Evolutionary conservation across 2,888 invertebrate genomes (phyloP).

Genomic region (Epinotia demarniana): DNA sequence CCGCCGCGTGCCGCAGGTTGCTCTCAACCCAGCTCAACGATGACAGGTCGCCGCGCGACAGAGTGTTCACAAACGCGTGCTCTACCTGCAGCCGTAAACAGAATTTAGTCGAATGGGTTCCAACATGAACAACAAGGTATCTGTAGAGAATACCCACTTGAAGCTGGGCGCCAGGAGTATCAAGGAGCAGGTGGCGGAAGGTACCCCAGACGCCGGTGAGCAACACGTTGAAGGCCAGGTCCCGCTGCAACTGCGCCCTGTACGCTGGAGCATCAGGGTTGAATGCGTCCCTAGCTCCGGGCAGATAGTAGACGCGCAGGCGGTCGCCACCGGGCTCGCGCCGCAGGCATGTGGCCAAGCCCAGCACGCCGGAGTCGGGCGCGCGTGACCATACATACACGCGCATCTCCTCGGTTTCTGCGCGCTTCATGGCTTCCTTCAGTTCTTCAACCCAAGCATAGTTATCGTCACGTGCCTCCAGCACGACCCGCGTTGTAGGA

Average conservation of each 20-base stretch:
- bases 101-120: background rate
- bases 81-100: conserved; percentile 85
- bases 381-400: conserved; percentile 71
- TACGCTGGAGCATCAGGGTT: conserved; percentile 11
- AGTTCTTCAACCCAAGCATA: conserved; percentile 93
- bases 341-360: background rate
- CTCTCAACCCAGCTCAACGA: conserved; percentile 97
- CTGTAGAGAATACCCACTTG: conserved; percentile 70
- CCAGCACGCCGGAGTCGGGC: conserved; percentile 8
- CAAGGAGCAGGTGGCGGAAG: conserved; percentile 4
- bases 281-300: background rate
- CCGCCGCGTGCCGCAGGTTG: conserved; percentile 75
- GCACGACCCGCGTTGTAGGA: conserved; percentile 73
- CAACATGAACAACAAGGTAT: no score
- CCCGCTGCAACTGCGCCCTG: background rate
- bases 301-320: conserved; percentile 14
- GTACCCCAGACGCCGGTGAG: conserved; percentile 7
- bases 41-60: conserved; percentile 97
- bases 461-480: conserved; percentile 87
- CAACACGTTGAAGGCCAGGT: conserved; percentile 16
- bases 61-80: conserved; percentile 97
- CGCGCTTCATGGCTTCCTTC: conserved; percentile 89
- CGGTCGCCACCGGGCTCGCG: conserved; percentile 12
- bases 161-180: conserved; percentile 62
- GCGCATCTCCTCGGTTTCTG: conserved; percentile 84